Conservation (phyloP, 2,797 vertebrate species). For the Pipistrellus pygmaeus region DNA sequence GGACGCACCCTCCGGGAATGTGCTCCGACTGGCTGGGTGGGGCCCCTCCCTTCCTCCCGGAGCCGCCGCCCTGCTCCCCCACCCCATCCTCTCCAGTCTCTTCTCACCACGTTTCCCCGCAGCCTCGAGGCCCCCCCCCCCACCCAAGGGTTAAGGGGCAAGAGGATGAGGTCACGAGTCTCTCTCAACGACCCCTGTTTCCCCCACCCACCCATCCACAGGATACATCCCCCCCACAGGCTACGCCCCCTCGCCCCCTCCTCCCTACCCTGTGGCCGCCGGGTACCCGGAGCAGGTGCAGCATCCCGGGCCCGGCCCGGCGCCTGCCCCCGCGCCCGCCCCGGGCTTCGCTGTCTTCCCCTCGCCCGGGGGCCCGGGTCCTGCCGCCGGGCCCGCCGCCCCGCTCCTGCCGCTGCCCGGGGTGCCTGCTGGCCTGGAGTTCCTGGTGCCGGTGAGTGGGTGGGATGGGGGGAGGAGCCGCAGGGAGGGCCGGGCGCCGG, state of each 20-base stretch:
- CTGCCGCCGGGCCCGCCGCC: slow-evolving; percentile 51
- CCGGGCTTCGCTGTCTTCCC: slow-evolving; percentile 88
- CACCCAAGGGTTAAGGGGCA: neutral
- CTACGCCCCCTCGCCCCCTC: slow-evolving; percentile 87
- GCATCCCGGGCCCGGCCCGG: slow-evolving; percentile 83
- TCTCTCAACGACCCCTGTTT: neutral
- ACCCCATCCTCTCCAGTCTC: slow-evolving; percentile 51
- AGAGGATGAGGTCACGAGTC: neutral
- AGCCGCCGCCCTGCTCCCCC: slow-evolving; percentile 74
- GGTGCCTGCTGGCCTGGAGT: slow-evolving; percentile 92
- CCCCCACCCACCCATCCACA: neutral
- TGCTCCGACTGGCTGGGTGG: slow-evolving; percentile 69
- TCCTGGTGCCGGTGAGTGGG: slow-evolving; percentile 91
- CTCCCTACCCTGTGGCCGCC: slow-evolving; percentile 86
- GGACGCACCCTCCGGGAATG: slow-evolving; percentile 73
- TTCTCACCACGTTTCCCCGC: neutral
- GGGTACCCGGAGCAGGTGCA: slow-evolving; percentile 85
- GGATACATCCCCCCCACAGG: slow-evolving; percentile 83
- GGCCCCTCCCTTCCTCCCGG: slow-evolving; percentile 62
- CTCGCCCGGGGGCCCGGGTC: slow-evolving; percentile 30
- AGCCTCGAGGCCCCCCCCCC: neutral
- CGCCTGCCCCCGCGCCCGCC: slow-evolving; percentile 75
- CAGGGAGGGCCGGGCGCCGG: neutral
- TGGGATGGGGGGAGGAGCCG: neutral
- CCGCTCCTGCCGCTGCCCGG: slow-evolving; percentile 81